Evolutionary conservation across 2,113 vertebrate genomes (phyloP).

Genomic region (Polypterus senegalus): DNA sequence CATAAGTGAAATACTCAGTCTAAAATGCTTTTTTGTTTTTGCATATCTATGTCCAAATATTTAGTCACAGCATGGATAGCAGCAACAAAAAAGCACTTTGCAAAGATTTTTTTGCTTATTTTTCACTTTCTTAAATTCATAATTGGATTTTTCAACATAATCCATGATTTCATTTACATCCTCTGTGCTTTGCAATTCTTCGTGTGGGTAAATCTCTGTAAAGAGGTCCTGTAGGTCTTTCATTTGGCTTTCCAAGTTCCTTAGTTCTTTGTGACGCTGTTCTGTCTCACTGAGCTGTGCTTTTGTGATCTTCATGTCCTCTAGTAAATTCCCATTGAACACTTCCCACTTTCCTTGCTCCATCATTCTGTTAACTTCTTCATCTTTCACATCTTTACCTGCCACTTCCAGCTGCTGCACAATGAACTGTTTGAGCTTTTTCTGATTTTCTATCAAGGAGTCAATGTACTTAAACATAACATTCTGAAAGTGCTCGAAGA

Average conservation of each 20-base stretch:
- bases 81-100: constrained; percentile 72
- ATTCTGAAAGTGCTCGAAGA: constrained; percentile 60
- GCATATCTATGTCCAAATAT: neutral
- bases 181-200: constrained; percentile 88
- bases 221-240: constrained; percentile 81
- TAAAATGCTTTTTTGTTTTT: neutral
- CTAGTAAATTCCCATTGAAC: constrained; percentile 83
- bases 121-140: constrained; percentile 71
- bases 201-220: constrained; percentile 70
- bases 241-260: constrained; percentile 79
- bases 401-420: constrained; percentile 79
- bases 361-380: constrained; percentile 78
- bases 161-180: constrained; percentile 70
- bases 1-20: neutral
- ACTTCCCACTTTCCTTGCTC: constrained; percentile 85
- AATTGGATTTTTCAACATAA: constrained; percentile 57
- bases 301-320: constrained; percentile 75
- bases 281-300: constrained; percentile 82
- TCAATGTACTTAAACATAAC: constrained; percentile 74
- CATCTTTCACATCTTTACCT: constrained; percentile 69
- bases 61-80: constrained; percentile 62
- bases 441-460: constrained; percentile 69
- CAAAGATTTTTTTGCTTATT: constrained; percentile 78
- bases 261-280: constrained; percentile 79
- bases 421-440: constrained; percentile 80